phyloP scores from a whole-genome alignment of 2,113 vertebrate species.

The Nycticebus coucang region DNA sequence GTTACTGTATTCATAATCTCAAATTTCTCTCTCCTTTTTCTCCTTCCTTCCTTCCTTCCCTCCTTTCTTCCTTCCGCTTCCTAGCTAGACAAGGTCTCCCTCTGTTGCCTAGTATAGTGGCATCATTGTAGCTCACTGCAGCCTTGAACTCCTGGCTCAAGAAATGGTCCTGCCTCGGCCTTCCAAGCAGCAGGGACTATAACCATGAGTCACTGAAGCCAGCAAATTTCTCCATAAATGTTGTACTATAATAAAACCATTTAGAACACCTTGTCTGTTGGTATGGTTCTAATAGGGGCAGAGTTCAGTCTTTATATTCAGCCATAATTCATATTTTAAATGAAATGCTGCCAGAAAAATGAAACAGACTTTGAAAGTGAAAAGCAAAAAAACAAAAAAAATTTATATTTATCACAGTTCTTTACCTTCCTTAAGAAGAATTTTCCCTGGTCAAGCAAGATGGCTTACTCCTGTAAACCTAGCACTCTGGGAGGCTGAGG shows the following conservation, averaged over 20 bases:
- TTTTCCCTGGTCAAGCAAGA: not conserved
- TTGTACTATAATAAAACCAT: not conserved
- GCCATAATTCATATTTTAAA: not conserved
- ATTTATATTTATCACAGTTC: not conserved
- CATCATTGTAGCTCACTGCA: too few relatives aligned
- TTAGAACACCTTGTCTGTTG: not conserved
- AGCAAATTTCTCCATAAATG: not conserved
- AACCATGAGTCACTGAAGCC: not conserved
- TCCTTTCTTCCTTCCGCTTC: not conserved
- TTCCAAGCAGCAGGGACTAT: too few relatives aligned
- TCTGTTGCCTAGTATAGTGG: too few relatives aligned
- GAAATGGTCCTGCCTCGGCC: too few relatives aligned
- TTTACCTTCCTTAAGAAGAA: conserved; percentile 47
- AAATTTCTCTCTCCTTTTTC: not conserved
- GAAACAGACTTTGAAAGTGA: not conserved
- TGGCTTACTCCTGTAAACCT: too few relatives aligned
- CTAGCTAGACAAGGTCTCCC: too few relatives aligned
- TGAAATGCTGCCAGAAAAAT: conserved; percentile 16
- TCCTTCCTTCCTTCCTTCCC: not conserved
- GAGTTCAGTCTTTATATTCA: not conserved
- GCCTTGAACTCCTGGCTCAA: too few relatives aligned
- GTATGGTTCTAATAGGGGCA: fast-evolving
- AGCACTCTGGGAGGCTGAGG: too few relatives aligned
- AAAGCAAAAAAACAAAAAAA: not conserved
- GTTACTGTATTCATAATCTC: not conserved